A percentile compares a stretch with the other conserved stretches of the same genome.
phyloP scores from a whole-genome alignment of 2,888 invertebrate species.

The Plutella xylostella region DNA sequence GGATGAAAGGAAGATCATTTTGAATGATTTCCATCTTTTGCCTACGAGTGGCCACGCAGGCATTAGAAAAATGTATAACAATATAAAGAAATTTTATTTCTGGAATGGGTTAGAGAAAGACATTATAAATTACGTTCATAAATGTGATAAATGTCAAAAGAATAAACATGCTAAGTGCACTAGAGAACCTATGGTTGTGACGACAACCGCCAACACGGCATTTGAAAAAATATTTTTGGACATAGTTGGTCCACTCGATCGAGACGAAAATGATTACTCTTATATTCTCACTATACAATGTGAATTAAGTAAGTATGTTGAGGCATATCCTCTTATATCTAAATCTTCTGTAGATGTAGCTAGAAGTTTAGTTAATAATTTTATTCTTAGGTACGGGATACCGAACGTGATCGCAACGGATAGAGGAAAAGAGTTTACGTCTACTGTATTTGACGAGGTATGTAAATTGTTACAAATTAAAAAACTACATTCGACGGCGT shows the following conservation, averaged over 20 bases:
- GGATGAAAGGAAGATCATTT: neutral
- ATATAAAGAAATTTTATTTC: neutral
- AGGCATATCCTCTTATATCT: neutral
- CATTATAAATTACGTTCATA: neutral
- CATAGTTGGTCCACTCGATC: neutral
- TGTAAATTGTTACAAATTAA: neutral
- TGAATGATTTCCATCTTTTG: conserved; percentile 12
- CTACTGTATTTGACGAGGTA: neutral
- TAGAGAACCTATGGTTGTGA: neutral
- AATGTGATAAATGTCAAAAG: neutral
- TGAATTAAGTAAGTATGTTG: neutral
- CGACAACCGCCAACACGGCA: neutral
- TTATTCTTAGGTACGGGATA: neutral
- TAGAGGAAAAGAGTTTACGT: neutral
- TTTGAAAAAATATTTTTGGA: neutral
- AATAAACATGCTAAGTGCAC: neutral
- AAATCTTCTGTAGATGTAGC: neutral
- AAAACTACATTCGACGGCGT: neutral
- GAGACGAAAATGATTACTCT: neutral
- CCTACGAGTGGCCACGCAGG: conserved; percentile 11
- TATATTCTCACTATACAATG: neutral
- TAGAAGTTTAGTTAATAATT: neutral
- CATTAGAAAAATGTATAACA: conserved; percentile 12
- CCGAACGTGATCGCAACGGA: neutral
- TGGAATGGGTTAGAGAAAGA: neutral